Base-by-base conservation (phyloP, 2,113 vertebrate genomes). In the Danionella cerebrum region DNA sequence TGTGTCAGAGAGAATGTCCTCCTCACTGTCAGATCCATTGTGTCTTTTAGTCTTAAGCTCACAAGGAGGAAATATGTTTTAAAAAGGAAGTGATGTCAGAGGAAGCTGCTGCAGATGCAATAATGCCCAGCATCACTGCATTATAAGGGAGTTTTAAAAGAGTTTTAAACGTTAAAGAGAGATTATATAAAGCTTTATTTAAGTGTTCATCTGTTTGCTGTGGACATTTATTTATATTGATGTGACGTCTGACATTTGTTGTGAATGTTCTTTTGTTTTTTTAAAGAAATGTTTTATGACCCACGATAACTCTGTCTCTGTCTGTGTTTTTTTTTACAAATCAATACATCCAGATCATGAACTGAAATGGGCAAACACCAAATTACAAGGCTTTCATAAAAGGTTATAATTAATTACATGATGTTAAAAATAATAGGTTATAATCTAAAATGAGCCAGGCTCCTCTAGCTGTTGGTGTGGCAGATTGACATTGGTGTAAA, bases 161-260 rank as follows among this genome's bases (percentile, higher is more conserved):
- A n/a, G n/a, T n/a, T n/a, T n/a, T n/a, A n/a, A n/a, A n/a, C n/a
- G n/a, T n/a, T n/a, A n/a, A 70, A 44, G 73, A 72, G 45, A 65
- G 54, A 36, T 44, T 69, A 67, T 33, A 62, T 67, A 80, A 11
- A 74, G 74, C 44, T 65, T 39, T 82, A 81, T 86, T 86, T 85
- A 84, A 85, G 71, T 71, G 69, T 77, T 58, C 51, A 67, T 81
- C 79, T 84, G 81, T 88, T 85, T 83, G 79, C 79, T 86, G 81
- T 86, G 84, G n/a, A n/a, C n/a, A n/a, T 79, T 88, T 83, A 87
- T 86, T 88, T 88, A 88, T 87, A 83, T 81, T 78, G 69, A 71
- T 79, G 85, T 86, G 72, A 77, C 62, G 80, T 83, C 22, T 78
- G 53, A 57, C 53, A 29, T 57, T 38, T 57, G 78, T 82, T 84